phyloP scores from a whole-genome alignment of 1,140 invertebrate species.

The Calycopis cecrops region DNA sequence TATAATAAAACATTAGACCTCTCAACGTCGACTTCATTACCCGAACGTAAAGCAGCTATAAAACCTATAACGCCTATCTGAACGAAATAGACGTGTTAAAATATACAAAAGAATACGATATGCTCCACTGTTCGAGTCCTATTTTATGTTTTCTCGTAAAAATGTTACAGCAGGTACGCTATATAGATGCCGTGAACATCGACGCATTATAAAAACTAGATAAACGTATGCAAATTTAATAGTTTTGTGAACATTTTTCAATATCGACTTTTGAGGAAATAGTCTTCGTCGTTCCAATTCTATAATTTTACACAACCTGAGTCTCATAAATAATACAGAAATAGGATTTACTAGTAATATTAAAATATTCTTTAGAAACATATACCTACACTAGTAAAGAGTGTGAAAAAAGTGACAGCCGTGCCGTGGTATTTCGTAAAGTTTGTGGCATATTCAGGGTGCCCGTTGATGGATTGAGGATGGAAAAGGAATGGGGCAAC shows the following conservation, averaged over 20 bases:
- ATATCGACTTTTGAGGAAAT: too few relatives aligned
- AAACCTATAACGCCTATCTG: conserved; percentile 24
- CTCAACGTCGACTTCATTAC: conserved; percentile 2
- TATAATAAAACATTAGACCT: background rate
- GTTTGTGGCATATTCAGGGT: too few relatives aligned
- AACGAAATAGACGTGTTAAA: conserved; percentile 39
- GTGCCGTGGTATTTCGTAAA: too few relatives aligned
- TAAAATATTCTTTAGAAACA: too few relatives aligned
- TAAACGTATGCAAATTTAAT: conserved; percentile 1
- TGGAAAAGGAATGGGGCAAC: too few relatives aligned
- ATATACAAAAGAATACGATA: conserved; percentile 52
- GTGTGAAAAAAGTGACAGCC: too few relatives aligned
- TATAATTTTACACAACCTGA: too few relatives aligned
- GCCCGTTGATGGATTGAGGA: too few relatives aligned
- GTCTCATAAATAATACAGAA: too few relatives aligned
- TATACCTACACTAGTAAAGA: too few relatives aligned
- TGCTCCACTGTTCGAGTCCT: conserved; percentile 36
- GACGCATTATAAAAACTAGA: background rate
- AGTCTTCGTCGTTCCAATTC: too few relatives aligned
- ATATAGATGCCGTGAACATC: background rate
- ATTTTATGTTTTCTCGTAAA: conserved; percentile 42
- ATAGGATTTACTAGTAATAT: too few relatives aligned
- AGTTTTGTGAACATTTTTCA: background rate
- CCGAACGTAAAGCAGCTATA: conserved; percentile 9
- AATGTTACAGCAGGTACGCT: conserved; percentile 39